Conservation (phyloP, 1,140 invertebrate genomes). For the Temnothorax nylanderi region DNA sequence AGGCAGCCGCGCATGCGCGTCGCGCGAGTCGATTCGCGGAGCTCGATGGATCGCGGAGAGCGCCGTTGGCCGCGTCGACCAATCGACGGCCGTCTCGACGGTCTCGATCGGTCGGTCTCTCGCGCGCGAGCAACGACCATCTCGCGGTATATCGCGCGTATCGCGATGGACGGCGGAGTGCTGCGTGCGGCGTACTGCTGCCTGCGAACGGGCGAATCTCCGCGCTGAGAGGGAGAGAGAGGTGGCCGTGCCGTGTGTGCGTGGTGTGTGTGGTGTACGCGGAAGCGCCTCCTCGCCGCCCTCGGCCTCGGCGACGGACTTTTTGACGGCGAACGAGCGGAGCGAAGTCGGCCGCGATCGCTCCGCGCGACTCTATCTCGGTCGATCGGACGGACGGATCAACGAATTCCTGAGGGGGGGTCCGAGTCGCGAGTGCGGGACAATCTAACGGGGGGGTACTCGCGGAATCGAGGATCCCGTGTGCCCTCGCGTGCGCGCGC, state of each 20-base stretch:
- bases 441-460: not conserved
- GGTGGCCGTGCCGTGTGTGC: not conserved
- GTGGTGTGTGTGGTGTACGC: not conserved
- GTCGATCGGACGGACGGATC: not conserved
- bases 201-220: slow-evolving; percentile 35
- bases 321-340: not conserved
- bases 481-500: not conserved
- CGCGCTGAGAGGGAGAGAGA: slow-evolving; percentile 45
- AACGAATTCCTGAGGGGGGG: not conserved
- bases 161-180: slow-evolving; percentile 48
- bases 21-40: not conserved
- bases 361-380: slow-evolving; percentile 4
- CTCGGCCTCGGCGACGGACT: not conserved
- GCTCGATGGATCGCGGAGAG: too few relatives aligned
- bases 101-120: not conserved
- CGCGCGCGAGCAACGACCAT: not conserved
- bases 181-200: slow-evolving; percentile 46
- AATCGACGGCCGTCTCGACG: not conserved
- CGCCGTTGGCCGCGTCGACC: too few relatives aligned
- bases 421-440: not conserved
- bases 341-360: slow-evolving; percentile 49
- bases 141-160: slow-evolving; percentile 5
- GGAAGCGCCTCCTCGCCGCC: not conserved
- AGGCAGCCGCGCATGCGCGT: not conserved
- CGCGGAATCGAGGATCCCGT: not conserved